A percentile compares a stretch with the other conserved stretches of the same genome.
Evolutionary conservation across 2,113 vertebrate genomes (phyloP).

Genomic region (Prolemur simus): DNA sequence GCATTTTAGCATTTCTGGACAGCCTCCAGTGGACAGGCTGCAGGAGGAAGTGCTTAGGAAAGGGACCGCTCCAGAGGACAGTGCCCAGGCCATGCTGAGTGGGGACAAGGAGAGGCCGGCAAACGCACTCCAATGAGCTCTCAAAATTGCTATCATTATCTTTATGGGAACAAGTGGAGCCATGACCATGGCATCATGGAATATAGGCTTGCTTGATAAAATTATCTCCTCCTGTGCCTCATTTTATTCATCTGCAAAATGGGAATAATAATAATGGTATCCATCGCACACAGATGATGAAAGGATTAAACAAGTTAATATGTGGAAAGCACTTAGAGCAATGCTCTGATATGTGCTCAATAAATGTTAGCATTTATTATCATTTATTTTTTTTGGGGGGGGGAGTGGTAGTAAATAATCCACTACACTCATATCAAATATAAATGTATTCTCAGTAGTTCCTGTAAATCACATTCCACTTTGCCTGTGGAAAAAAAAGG

Average conservation of each 20-base stretch:
- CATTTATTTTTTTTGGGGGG: neutral
- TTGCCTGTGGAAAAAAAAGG: neutral
- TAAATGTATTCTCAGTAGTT: neutral
- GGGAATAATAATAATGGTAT: neutral
- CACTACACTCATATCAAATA: neutral
- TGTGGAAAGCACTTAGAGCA: neutral
- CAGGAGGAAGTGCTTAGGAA: neutral
- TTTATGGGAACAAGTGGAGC: neutral
- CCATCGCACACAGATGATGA: neutral
- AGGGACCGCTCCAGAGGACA: neutral
- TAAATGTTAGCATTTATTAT: slow-evolving; percentile 9
- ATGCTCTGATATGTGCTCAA: neutral
- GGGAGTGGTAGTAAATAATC: neutral
- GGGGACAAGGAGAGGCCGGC: neutral
- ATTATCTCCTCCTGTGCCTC: neutral
- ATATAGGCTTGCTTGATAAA: neutral
- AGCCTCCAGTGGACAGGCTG: neutral
- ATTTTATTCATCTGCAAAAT: neutral
- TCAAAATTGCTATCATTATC: neutral
- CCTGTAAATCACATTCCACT: slow-evolving; percentile 27
- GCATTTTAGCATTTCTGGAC: no score
- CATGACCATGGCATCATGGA: neutral
- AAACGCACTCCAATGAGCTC: neutral
- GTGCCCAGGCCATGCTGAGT: accelerated
- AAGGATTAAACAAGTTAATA: neutral